A percentile compares a stretch with the other conserved stretches of the same genome.
phyloP scores from a whole-genome alignment of 2,113 vertebrate species.

The Melospiza melodia region DNA sequence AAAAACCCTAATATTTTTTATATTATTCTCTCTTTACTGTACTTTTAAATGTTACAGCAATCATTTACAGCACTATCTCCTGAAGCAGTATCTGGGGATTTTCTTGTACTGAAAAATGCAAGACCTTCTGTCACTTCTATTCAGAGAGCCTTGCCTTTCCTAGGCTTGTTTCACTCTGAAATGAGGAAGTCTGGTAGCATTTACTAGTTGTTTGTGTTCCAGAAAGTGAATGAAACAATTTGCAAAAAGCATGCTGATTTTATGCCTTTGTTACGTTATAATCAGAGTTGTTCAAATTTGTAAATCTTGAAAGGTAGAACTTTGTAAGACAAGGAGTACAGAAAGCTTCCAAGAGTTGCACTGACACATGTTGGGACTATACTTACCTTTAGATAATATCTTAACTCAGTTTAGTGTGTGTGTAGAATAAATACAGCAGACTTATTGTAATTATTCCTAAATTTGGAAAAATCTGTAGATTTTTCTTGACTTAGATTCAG shows the following conservation, averaged over 20 bases:
- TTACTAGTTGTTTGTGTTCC: background rate
- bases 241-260: background rate
- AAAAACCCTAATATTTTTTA: background rate
- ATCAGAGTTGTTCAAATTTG: background rate
- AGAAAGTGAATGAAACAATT: background rate
- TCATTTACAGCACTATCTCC: background rate
- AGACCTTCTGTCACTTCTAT: background rate
- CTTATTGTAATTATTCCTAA: background rate
- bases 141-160: background rate
- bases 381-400: background rate
- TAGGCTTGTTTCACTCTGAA: background rate
- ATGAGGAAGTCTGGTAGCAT: background rate
- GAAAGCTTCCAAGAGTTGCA: background rate
- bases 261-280: background rate
- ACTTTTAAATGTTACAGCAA: background rate
- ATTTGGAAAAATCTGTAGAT: background rate
- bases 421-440: background rate
- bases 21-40: background rate
- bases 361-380: background rate
- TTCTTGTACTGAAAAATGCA: background rate
- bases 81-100: background rate
- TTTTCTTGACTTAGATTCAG: background rate
- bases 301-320: background rate
- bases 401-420: background rate
- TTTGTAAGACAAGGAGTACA: background rate